Conservation (phyloP, 53 echinoderm and acorn worm genomes). For the Arbacia lixula region DNA sequence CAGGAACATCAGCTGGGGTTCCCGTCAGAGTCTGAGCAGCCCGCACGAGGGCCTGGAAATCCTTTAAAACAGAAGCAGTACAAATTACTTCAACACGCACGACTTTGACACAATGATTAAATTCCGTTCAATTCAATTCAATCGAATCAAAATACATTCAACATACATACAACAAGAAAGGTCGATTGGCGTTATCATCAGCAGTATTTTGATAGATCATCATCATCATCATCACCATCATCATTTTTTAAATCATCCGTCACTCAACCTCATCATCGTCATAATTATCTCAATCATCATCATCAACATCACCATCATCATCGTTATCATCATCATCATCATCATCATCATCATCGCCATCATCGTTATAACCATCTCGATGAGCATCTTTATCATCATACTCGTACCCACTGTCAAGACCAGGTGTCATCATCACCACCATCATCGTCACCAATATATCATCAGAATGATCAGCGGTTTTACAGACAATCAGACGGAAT, state of each 20-base stretch:
- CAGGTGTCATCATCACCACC: background rate
- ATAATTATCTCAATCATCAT: background rate
- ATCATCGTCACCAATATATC: no score
- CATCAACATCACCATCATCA: background rate
- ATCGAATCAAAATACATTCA: no score
- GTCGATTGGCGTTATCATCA: background rate
- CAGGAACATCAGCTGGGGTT: background rate
- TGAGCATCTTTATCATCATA: background rate
- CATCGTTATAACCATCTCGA: background rate
- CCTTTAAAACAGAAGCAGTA: background rate
- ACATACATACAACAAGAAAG: background rate
- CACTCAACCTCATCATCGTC: background rate
- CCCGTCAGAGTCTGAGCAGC: conserved; percentile 21
- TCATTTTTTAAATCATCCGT: background rate
- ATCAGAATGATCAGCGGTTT: no score
- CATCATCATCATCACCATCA: background rate
- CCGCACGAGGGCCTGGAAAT: background rate
- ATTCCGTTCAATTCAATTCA: background rate
- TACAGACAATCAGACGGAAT: no score
- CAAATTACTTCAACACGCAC: background rate
- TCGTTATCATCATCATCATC: background rate
- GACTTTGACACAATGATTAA: background rate
- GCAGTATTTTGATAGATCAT: background rate
- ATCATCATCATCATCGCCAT: background rate
- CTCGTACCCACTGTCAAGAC: background rate